Evolutionary conservation across 2,113 vertebrate genomes (phyloP).

Genomic region (Bos indicus): DNA sequence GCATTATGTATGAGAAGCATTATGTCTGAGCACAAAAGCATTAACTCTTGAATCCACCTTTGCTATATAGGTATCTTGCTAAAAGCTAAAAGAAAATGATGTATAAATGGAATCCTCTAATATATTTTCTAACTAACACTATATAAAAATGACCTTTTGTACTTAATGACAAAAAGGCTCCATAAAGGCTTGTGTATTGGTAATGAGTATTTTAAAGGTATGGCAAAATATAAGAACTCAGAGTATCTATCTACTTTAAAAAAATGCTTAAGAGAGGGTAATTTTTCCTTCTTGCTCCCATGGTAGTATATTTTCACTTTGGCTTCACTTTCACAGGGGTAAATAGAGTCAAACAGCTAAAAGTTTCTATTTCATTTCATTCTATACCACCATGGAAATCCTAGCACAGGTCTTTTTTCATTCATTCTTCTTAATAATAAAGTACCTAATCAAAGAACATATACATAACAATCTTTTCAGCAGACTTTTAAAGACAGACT

Average conservation of each 20-base stretch:
- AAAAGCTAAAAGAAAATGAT: background rate
- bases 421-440: constrained; percentile 1
- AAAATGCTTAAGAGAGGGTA: background rate
- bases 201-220: background rate
- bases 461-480: background rate
- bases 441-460: background rate
- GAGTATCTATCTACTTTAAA: background rate
- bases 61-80: background rate
- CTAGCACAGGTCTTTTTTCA: background rate
- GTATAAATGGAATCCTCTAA: background rate
- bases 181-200: background rate
- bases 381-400: background rate
- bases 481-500: background rate
- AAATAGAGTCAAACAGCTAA: background rate
- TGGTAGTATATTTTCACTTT: background rate
- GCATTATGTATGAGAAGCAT: background rate
- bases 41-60: background rate
- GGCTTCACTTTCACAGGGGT: background rate
- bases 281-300: background rate
- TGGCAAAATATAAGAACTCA: background rate
- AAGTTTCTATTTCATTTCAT: background rate
- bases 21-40: background rate
- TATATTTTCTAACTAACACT: background rate
- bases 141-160: background rate
- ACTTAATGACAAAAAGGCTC: background rate